Percentiles rank a stretch among this genome's conserved stretches.
These are phyloP conservation scores for Lucifuga dentata DNA, from an alignment of 2,113 vertebrate genomes.

Conservation along the genomic window DNA sequence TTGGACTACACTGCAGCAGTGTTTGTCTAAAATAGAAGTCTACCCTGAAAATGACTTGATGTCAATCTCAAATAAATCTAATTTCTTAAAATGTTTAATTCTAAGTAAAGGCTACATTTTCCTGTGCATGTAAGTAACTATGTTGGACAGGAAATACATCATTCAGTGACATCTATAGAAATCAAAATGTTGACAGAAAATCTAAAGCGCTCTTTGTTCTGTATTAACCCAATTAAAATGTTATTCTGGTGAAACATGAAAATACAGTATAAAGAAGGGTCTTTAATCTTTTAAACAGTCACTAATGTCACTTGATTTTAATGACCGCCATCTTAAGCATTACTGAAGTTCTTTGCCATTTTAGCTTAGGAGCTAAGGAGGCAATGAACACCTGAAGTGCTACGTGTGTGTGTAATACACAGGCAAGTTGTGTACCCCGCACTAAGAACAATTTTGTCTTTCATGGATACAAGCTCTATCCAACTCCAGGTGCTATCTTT, in stretches of 20 bases:
- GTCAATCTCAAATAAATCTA: no score
- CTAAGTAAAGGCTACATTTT: constrained; percentile 20
- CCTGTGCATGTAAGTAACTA: constrained; percentile 7
- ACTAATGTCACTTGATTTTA: constrained; percentile 33
- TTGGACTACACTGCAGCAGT: no score
- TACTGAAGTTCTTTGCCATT: constrained; percentile 23
- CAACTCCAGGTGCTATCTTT: neutral
- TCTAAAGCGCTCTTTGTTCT: neutral
- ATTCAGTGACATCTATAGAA: constrained; percentile 9
- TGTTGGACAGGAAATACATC: constrained; percentile 14
- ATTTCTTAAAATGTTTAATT: constrained; percentile 36
- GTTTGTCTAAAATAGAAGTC: no score
- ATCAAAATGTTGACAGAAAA: constrained; percentile 6
- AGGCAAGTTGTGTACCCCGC: constrained; percentile 13
- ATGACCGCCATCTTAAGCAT: constrained; percentile 16
- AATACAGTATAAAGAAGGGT: constrained; percentile 50
- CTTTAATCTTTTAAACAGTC: constrained; percentile 42
- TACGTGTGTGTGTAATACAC: constrained; percentile 24
- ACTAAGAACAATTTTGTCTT: constrained; percentile 16
- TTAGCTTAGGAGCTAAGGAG: constrained; percentile 25
- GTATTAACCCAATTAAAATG: constrained; percentile 26
- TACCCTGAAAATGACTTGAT: no score
- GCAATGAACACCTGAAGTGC: constrained; percentile 31
- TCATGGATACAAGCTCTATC: constrained; percentile 6
- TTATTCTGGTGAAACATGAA: constrained; percentile 21